Base-by-base conservation (phyloP, 2,113 vertebrate genomes). In the Nanorana parkeri region DNA sequence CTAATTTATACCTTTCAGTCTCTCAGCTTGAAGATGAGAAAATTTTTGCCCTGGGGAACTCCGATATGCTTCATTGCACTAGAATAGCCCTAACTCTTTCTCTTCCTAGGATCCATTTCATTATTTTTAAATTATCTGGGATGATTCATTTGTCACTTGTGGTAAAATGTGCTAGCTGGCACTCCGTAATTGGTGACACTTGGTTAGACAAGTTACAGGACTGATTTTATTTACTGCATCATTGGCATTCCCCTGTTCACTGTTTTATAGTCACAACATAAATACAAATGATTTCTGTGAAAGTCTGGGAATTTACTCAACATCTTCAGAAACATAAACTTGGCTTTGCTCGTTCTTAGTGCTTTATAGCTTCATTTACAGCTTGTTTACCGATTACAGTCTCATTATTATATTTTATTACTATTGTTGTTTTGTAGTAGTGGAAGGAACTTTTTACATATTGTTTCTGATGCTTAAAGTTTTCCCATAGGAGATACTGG, bases 11-110 rank as follows among this genome's bases (percentile, higher is more conserved):
- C 56, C 23, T 76, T 41, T 58, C 51, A 23, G 28, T 19, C 7
- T 61, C 23, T 36, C 4, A 67, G 68, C 65, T 66, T 11, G 68
- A 75, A 69, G 63, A 77, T 66, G 69, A 85, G 81, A 71, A 84
- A 67, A 83, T 63, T 64, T 52, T 47, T 80, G 80, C 72, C 79
- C 80, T 41, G 20, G 29, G 77, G 80, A 66, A 21, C 7, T 26
- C 23, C 8, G 24, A 72, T 73, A 71, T 23, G 29, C 58, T 68
- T 52, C 60, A 65, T 32, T 79, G 58, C 65, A 83, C 77, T 24
- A 20, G 69, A 72, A 78, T 72, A 41, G 63, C 8, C 23, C 24
- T 58, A 32, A 23, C 56, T 51, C 32, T 41, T 65, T 68, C 26
- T 26, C 16, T 55, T n/a, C 29, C 24, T 47, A 13, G 61, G 63